phyloP scores from a whole-genome alignment of 2,113 vertebrate genomes.

The Esox niger region DNA sequence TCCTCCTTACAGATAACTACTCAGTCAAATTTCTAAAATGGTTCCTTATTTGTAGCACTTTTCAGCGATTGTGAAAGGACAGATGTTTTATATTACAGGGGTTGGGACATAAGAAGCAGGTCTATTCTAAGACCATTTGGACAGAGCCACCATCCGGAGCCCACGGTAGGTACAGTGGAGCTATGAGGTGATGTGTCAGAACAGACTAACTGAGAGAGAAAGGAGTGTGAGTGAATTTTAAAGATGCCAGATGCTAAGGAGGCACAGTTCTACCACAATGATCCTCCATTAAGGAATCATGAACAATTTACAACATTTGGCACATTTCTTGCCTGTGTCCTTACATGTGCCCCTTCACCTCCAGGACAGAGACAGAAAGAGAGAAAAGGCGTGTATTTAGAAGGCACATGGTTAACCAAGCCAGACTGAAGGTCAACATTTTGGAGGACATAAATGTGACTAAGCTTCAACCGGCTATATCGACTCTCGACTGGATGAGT shows the following conservation, averaged over 20 bases:
- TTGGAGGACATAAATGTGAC: neutral
- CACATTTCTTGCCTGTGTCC: no score
- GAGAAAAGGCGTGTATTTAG: no score
- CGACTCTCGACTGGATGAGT: neutral
- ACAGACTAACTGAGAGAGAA: neutral
- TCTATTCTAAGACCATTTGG: neutral
- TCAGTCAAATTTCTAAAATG: neutral
- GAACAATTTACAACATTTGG: conserved; percentile 78
- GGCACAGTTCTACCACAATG: conserved; percentile 3
- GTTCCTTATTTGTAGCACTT: neutral
- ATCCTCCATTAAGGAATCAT: conserved; percentile 73
- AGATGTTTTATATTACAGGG: neutral
- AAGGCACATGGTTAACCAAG: conserved; percentile 11
- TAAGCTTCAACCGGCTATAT: neutral
- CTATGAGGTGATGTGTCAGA: neutral
- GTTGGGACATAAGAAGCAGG: neutral
- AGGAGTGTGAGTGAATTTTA: neutral
- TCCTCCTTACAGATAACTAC: neutral
- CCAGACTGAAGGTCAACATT: neutral
- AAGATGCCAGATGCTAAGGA: conserved; percentile 14
- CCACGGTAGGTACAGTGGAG: neutral
- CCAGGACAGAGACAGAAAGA: neutral
- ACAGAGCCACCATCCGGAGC: neutral
- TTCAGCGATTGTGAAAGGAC: neutral
- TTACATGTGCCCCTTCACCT: no score